Base-by-base conservation (phyloP, 2,888 invertebrate species). In the Caenorhabditis panamensis region DNA sequence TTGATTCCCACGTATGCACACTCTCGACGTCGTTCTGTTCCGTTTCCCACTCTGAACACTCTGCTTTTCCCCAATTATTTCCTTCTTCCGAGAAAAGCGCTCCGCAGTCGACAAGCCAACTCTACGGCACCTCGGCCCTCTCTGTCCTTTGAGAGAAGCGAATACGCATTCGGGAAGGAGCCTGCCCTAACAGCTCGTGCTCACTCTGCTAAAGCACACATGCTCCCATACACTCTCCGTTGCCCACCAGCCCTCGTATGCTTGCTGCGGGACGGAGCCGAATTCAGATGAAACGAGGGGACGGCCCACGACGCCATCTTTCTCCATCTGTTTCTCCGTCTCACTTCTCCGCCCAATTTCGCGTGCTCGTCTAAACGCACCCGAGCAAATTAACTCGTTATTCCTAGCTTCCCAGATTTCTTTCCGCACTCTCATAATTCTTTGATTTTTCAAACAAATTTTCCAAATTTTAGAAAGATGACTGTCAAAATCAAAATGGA, bases 111-210 rank as follows among this genome's bases (percentile, higher is more conserved):
- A 28, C 16, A 31, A 54, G 53, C 37, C 28, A 49, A 20, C 18
- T 24, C 51, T 18, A 20, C 20, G 31, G 58, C 58, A 58, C 67
- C 67, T 49, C 58, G 11, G 1, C 24, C 31, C 28, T 49, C 49
- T 22, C 16, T 49, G 56, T 36, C 67, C 58, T 58, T 44, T 24
- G 8, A 13, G 11, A 13, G 11, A 51, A 8, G 36, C 36, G 44
- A 68, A 68, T 49, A 58, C 67, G 36, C 49, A 68, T 68, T 68
- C 67, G 47, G 58, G 49, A 68, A 58, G 49, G 47, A 41, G 49
- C 24, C 49, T 58, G 47, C 47, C 47, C 47, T 47, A 3, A 47
- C 22, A n/a, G 47, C 58, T 18, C 16, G 49, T 36, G 47, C 68
- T 58, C 56, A 28, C 68, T 58, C 47, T 49, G 51, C 36, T 36